Conservation (phyloP, 2,888 invertebrate species). For the Lochmaea capreae region DNA sequence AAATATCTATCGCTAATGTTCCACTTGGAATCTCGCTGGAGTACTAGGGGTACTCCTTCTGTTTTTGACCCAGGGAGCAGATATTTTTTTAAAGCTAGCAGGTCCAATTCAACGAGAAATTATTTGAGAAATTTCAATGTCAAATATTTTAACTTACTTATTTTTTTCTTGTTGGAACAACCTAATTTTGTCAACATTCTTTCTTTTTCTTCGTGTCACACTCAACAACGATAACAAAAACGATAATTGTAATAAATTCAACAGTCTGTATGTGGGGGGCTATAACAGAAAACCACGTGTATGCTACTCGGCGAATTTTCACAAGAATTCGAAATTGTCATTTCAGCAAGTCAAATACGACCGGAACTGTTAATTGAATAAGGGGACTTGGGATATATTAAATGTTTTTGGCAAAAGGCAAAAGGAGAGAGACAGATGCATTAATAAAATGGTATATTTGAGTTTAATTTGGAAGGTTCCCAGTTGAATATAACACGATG, state of each 20-base stretch:
- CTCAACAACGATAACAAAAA: too few relatives aligned
- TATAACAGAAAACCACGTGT: slow-evolving; percentile 4
- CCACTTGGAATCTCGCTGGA: too few relatives aligned
- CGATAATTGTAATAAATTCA: slow-evolving; percentile 16
- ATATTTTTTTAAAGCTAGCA: too few relatives aligned
- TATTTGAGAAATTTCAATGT: too few relatives aligned
- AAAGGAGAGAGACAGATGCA: slow-evolving; percentile 18
- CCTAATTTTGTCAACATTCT: too few relatives aligned
- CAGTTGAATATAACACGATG: slow-evolving; percentile 4
- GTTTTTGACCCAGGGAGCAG: too few relatives aligned
- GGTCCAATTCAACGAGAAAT: too few relatives aligned
- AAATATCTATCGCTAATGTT: too few relatives aligned
- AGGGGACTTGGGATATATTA: slow-evolving; percentile 42
- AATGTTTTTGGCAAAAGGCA: slow-evolving; percentile 29
- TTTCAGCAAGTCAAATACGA: slow-evolving; percentile 46
- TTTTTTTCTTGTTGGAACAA: too few relatives aligned
- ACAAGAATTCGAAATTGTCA: slow-evolving; percentile 42
- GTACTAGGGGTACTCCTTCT: too few relatives aligned
- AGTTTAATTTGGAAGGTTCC: slow-evolving; percentile 30
- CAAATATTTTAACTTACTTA: too few relatives aligned
- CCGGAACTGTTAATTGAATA: slow-evolving; percentile 44
- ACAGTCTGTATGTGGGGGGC: slow-evolving; percentile 1
- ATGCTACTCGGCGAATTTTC: neutral
- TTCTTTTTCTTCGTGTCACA: too few relatives aligned
- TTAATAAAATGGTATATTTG: slow-evolving; percentile 34